Base-by-base conservation (phyloP, 2,113 vertebrate species). In the Tupaia chinensis region DNA sequence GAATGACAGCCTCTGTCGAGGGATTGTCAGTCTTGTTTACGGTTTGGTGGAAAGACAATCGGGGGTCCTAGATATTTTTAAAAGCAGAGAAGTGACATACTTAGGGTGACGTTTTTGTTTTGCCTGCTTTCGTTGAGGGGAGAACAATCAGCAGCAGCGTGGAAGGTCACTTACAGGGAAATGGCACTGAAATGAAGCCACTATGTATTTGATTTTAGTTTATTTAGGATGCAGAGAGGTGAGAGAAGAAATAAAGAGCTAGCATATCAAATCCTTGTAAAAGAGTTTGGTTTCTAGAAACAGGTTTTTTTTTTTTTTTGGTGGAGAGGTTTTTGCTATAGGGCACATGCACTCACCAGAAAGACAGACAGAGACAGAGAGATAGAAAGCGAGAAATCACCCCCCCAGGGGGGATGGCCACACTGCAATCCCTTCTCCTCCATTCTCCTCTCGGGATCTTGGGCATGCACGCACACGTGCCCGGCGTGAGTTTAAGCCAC, bases 181-280 rank as follows among this genome's bases (percentile, higher is more conserved):
- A 61, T 22, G 6, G 53, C 12, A 22, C 27, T 87, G 10, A 2
- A 69, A 44, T 25, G 54, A 77, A 96, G 54, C 11, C 65, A 69
- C 56, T 76, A 15, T 34, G 12, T 82, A 22, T 25, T 54, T 88
- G 77, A 69, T 93, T 88, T 97, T 80, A 72, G 66, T 91, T 87
- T 94, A 58, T 88, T 80, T 74, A 94, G 69, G 65, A 69, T 73
- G 22, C 60, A 80, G 10, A 60, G 29, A 76, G 60, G 2, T 68
- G 27, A 94, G 53, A 82, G 87, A 87, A 56, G 69, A 68, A 91
- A 22, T 73, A 86, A 89, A 94, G 70, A 93, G 14, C n/a, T 84
- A 44, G 58, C 8, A 29, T 29, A 29, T 27, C 69, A 78, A 91
- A 70, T 83, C 32, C 29, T 96, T 89, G 65, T 80, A n/a, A 91